phyloP scores from a whole-genome alignment of 2,797 vertebrate genomes.

The Benthosema pterotum region DNA sequence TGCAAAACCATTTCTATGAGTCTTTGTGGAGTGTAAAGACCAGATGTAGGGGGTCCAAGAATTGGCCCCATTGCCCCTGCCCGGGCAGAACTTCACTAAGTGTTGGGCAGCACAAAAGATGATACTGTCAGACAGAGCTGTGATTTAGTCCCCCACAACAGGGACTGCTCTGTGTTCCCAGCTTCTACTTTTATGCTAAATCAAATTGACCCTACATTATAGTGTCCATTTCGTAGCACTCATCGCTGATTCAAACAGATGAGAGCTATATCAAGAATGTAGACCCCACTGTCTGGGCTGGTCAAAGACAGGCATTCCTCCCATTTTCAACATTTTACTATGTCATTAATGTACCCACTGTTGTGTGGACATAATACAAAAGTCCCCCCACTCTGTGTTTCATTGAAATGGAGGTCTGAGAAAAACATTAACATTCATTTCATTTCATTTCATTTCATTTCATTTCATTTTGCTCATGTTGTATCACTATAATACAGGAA shows the following conservation, averaged over 20 bases:
- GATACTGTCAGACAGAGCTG: slow-evolving; percentile 51
- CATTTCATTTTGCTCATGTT: too few species aligned
- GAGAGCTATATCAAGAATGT: slow-evolving; percentile 38
- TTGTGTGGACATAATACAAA: too few species aligned
- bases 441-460: too few species aligned
- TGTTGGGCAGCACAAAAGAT: slow-evolving; percentile 52
- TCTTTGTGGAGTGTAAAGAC: slow-evolving; percentile 54
- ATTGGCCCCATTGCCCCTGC: slow-evolving; percentile 14
- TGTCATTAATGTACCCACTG: too few species aligned
- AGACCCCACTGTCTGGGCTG: slow-evolving; percentile 23
- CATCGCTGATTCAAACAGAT: slow-evolving; percentile 31
- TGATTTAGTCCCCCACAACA: slow-evolving; percentile 55
- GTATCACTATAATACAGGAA: too few species aligned
- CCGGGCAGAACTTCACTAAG: slow-evolving; percentile 15
- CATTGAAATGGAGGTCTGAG: too few species aligned
- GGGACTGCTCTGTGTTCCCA: slow-evolving; percentile 64
- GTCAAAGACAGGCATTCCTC: slow-evolving; percentile 9
- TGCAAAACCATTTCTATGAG: slow-evolving; percentile 54
- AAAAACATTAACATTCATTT: too few species aligned
- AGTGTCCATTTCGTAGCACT: slow-evolving; percentile 10
- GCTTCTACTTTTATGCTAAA: slow-evolving; percentile 44
- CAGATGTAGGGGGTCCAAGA: slow-evolving; percentile 53
- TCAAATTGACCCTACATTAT: slow-evolving; percentile 41
- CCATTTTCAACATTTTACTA: too few species aligned
- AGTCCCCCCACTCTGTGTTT: too few species aligned